Conservation (phyloP, 2,888 invertebrate genomes). For the Andrena fulva region DNA sequence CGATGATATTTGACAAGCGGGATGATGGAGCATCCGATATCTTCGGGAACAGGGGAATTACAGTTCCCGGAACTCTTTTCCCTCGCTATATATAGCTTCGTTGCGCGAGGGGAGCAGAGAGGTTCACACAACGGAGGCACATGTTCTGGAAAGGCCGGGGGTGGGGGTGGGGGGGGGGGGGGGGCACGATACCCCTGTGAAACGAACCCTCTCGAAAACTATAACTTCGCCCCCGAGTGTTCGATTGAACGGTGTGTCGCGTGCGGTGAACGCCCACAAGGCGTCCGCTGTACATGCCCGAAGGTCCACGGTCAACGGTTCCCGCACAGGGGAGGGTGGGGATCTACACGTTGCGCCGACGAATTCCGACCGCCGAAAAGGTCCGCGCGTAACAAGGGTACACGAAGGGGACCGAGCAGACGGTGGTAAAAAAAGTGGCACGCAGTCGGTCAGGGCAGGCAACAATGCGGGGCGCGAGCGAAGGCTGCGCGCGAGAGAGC, state of each 20-base stretch:
- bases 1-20: not conserved
- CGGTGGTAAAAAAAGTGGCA: conserved; percentile 5
- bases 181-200: no score
- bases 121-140: not conserved
- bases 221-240: not conserved
- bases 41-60: no score
- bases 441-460: not conserved
- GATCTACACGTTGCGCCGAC: no score
- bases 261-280: not conserved
- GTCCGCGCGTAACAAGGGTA: not conserved
- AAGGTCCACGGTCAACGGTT: not conserved
- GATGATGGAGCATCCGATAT: not conserved
- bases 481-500: conserved; percentile 48
- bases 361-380: not conserved
- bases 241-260: not conserved
- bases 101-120: not conserved
- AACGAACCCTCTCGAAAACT: not conserved
- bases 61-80: no score
- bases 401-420: conserved; percentile 6
- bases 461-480: conserved; percentile 34
- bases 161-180: no score
- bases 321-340: not conserved
- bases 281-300: not conserved
- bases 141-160: not conserved
- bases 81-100: no score